Base-by-base conservation (phyloP, 2,797 vertebrate species). In the Lepilemur septentrionalis region DNA sequence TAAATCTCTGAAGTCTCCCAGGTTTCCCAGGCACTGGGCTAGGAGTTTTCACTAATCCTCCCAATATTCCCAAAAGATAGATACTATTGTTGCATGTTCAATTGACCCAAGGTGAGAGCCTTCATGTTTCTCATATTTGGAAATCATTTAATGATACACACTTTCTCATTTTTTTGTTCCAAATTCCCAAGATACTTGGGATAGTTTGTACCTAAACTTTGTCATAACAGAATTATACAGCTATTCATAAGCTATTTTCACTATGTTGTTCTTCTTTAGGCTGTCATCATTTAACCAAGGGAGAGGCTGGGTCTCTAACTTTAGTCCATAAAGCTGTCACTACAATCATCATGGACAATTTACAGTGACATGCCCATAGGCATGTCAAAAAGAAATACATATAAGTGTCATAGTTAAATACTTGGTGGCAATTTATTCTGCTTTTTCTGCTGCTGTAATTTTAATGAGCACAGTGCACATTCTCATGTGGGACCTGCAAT, bases 371-470 rank as follows among this genome's bases (percentile, higher is more conserved):
- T 87, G 87, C 57, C 95, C 50, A 95, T 6, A 91, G 61, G 82
- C 87, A 85, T 10, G 57, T 97, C 96, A 98, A 93, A 95, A 98
- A 96, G 52, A 92, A 97, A 97, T 73, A 91, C 80, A 94, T 46
- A 72, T 25, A 95, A 93, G 78, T 93, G 97, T 96, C 95, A 97
- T 20, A 98, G 96, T 96, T 93, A 97, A 97, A 98, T 94, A 89
- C 93, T 91, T 92, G 91, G 86, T 84, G 78, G 93, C 97, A 98
- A 96, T 98, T 98, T 98, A 95, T 98, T 98, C 94, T 96, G 96
- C 93, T n/a, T 96, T 80, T 84, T 35, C 82, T 81, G 63, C 92
- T 92, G 57, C 59, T 97, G 55, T 96, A 96, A 97, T 94, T 98
- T 98, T 94, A 98, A 98, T 86, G 86, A 97, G 97, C 84, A 95